Base-by-base conservation (phyloP, 2,113 vertebrate species). In the Sinocyclocheilus grahami region DNA sequence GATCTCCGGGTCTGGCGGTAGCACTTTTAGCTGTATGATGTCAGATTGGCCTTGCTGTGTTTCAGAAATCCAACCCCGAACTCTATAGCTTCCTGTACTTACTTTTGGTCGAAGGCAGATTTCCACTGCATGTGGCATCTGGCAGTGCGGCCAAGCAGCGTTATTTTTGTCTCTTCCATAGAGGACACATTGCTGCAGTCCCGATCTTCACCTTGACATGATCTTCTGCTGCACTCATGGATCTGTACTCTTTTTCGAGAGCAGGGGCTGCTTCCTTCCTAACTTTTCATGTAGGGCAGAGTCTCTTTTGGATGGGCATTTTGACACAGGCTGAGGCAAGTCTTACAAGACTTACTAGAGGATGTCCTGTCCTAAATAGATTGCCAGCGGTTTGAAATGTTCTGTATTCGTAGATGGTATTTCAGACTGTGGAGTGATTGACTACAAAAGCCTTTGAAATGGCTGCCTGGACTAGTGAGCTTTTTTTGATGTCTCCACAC, bases 381-480 rank as follows among this genome's bases (percentile, higher is more conserved):
- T 81, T 77, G 74, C 46, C 39, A 13, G 13, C 5, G 4, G 62
- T 46, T 67, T 16, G 14, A 82, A 48, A 48, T 33, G 42, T 37
- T 78, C 33, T 78, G 53, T 37, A 30, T 82, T 30, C 4, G 8
- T 30, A 48, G 42, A 20, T 3, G 42, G 39, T 65, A 14, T 63
- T 60, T 24, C 14, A 67, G 79, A 82, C 39, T 48, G 14, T 46
- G 37, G n/a, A 48, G n/a, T 20, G 79, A 82, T 82, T 63, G n/a
- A 48, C 79, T 82, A 48, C 13, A 65, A 48, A 82, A 65, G 16
- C n/a, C 79, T 65, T 65, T 46, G 79, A 81, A 81, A 81, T 65
- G 14, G 39, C 39, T 63, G n/a, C 58, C 60, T 65, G 8, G 79
- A 81, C 58, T 27, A 9, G 1, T 58, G 48, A 79, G 33, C 78